phyloP scores from a whole-genome alignment of 2,113 vertebrate genomes.

The Zapus hudsonius region DNA sequence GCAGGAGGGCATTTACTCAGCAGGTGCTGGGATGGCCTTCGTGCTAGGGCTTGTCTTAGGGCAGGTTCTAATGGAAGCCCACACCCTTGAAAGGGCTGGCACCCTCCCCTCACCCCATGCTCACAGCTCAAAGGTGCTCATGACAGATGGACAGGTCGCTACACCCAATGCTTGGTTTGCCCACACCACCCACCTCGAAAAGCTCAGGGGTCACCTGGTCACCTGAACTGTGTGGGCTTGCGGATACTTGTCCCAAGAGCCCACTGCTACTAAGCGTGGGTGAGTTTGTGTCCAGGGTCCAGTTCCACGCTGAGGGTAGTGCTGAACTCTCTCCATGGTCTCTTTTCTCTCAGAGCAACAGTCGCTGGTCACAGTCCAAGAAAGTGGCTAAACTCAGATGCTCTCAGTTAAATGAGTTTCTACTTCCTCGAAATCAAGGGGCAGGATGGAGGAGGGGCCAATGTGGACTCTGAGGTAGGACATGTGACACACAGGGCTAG shows the following conservation, averaged over 20 bases:
- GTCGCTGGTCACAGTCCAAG: not conserved
- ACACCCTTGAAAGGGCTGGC: not conserved
- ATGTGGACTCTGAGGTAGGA: not conserved
- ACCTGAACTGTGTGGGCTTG: not conserved
- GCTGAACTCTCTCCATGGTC: not conserved
- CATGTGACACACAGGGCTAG: not conserved
- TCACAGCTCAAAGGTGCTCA: not conserved
- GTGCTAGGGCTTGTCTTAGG: not conserved
- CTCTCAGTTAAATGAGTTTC: not conserved
- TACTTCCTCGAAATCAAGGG: not conserved
- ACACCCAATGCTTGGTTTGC: rapidly evolving
- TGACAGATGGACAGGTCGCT: not conserved
- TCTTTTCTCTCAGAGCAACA: not conserved
- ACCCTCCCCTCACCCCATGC: not conserved
- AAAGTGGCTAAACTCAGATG: no score
- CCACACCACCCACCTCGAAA: not conserved
- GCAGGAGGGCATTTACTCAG: rapidly evolving
- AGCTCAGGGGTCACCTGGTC: not conserved
- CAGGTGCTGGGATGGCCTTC: not conserved
- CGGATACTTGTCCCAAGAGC: not conserved
- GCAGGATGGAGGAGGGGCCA: not conserved
- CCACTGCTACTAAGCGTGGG: not conserved
- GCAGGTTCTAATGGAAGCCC: not conserved
- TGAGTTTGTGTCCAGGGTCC: not conserved
- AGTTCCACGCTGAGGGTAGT: not conserved